Evolutionary conservation across 64 coral and sea anemone species (phyloP).

Genomic region (Dendronephthya gigantea): DNA sequence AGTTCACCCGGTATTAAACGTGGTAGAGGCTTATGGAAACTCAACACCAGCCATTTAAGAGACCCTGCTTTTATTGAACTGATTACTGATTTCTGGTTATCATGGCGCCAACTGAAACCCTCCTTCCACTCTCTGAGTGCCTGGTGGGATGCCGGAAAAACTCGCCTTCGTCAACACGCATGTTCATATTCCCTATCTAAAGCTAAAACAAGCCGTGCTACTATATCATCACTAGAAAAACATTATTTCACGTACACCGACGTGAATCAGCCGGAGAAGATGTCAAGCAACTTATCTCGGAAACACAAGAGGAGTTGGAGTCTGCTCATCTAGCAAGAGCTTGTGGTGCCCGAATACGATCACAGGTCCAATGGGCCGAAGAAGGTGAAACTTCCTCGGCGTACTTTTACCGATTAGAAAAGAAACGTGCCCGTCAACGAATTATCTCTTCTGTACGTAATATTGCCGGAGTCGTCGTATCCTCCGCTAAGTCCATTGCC

Average conservation of each 20-base stretch:
- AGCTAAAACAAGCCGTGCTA: not conserved
- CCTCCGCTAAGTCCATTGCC: not conserved
- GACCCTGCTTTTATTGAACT: not conserved
- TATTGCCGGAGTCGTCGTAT: not conserved
- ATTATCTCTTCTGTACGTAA: no score
- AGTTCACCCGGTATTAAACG: not conserved
- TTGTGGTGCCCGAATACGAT: not conserved
- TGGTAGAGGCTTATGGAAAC: not conserved
- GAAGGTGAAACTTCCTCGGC: not conserved
- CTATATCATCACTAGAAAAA: not conserved
- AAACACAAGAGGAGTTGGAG: not conserved
- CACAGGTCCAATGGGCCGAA: not conserved
- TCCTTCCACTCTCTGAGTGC: not conserved
- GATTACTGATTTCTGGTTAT: not conserved
- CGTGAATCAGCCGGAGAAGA: not conserved
- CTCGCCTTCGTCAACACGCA: not conserved
- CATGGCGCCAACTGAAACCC: not conserved
- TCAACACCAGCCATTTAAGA: not conserved
- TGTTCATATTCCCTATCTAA: not conserved
- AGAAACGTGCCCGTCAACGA: not conserved
- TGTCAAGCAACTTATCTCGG: not conserved
- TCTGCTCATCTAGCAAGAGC: not conserved
- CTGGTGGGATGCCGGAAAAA: not conserved
- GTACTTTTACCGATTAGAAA: not conserved
- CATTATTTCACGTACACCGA: not conserved